Conservation (phyloP, 2,113 vertebrate genomes). For the Ptyas mucosa region DNA sequence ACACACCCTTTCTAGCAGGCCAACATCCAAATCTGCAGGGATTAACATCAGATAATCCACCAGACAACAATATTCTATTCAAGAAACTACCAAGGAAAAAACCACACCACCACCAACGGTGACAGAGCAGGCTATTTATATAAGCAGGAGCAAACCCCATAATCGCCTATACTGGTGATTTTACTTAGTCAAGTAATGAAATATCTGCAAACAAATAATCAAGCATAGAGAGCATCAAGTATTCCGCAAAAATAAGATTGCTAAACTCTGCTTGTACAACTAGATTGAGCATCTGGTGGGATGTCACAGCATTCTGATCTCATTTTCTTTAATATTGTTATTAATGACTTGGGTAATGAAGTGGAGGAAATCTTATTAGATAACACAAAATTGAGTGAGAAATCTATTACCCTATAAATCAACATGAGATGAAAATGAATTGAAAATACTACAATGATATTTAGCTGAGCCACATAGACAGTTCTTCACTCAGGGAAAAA, state of each 20-base stretch:
- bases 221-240: background rate
- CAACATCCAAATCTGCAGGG: background rate
- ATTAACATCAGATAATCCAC: background rate
- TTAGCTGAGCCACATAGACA: background rate
- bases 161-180: background rate
- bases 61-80: background rate
- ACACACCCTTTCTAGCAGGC: background rate
- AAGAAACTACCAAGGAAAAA: background rate
- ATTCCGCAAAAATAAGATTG: background rate
- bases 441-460: background rate
- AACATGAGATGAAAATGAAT: background rate
- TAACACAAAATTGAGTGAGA: background rate
- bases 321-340: background rate
- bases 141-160: background rate
- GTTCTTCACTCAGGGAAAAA: background rate
- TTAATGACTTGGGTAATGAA: background rate
- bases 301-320: background rate
- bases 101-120: background rate
- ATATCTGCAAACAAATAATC: background rate
- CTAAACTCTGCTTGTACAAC: background rate
- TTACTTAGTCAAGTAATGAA: background rate
- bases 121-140: background rate
- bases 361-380: background rate
- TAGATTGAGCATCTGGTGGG: background rate
- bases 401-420: background rate